These are phyloP conservation scores for Gopherus evgoodei DNA, from an alignment of 2,113 vertebrate genomes.

Conservation along the genomic window DNA sequence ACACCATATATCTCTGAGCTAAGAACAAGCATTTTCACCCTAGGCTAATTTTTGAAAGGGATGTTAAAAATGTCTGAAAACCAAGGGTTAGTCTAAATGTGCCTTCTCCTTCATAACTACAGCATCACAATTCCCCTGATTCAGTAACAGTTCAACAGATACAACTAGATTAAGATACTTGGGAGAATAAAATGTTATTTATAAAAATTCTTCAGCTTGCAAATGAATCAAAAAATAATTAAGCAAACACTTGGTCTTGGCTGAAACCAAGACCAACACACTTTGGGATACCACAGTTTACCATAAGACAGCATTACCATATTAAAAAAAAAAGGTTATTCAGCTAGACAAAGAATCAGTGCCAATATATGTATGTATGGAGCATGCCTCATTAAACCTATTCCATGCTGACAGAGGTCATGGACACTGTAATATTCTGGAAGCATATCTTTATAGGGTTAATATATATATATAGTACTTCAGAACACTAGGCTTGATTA, in stretches of 20 bases:
- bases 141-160: not conserved
- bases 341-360: not conserved
- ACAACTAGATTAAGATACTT: not conserved
- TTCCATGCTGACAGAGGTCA: not conserved
- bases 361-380: not conserved
- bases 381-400: not conserved
- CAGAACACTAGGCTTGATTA: not conserved
- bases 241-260: accelerated
- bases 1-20: not conserved
- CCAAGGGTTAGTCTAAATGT: not conserved
- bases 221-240: not conserved
- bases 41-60: not conserved
- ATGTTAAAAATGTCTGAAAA: not conserved
- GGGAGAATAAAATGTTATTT: not conserved
- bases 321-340: not conserved
- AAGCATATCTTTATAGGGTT: not conserved
- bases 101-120: accelerated
- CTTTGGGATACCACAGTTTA: not conserved
- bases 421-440: not conserved
- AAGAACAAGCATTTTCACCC: not conserved
- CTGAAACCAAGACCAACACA: not conserved
- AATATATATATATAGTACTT: not conserved
- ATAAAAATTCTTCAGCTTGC: not conserved
- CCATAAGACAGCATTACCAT: not conserved
- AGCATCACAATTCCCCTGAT: not conserved